Percentiles rank a stretch among this genome's conserved stretches.
These are phyloP conservation scores for Spea hammondii DNA, from an alignment of 2,797 vertebrate genomes.

Conservation along the genomic window DNA sequence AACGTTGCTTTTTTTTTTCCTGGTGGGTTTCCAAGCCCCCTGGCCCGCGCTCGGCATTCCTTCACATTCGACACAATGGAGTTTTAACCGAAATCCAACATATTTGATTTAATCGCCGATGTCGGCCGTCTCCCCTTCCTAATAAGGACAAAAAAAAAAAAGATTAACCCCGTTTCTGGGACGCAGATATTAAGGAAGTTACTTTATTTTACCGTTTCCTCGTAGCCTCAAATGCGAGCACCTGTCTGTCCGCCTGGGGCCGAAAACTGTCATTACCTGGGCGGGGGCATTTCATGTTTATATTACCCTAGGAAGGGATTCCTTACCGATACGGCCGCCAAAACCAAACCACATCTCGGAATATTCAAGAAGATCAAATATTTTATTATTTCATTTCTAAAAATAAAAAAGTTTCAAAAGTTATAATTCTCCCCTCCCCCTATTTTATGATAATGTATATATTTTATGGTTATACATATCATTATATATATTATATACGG, in stretches of 20 bases:
- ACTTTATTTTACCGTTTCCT: background rate
- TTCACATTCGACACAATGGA: conserved; percentile 82
- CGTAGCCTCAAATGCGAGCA: background rate
- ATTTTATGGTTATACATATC: too few relatives aligned
- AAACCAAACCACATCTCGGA: too few relatives aligned
- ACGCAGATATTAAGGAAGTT: background rate
- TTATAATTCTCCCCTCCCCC: too few relatives aligned
- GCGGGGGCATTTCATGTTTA: background rate
- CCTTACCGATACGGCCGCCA: background rate
- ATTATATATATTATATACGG: too few relatives aligned
- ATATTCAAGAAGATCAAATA: too few relatives aligned
- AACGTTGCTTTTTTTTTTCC: conserved; percentile 75
- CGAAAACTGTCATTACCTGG: too few relatives aligned
- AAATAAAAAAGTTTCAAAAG: too few relatives aligned
- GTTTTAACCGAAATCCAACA: conserved; percentile 90
- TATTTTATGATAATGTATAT: too few relatives aligned
- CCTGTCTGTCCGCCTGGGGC: background rate
- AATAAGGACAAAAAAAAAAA: conserved; percentile 91
- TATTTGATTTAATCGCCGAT: conserved; percentile 96
- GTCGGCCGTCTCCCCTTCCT: conserved; percentile 89
- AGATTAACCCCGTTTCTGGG: conserved; percentile 75
- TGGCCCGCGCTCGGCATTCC: conserved; percentile 87
- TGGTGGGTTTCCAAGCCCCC: conserved; percentile 80
- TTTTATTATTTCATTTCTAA: too few relatives aligned
- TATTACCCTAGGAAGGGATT: background rate